phyloP scores from a whole-genome alignment of 35 echinoderm and acorn worm genomes.

The Strongylocentrotus purpuratus region DNA sequence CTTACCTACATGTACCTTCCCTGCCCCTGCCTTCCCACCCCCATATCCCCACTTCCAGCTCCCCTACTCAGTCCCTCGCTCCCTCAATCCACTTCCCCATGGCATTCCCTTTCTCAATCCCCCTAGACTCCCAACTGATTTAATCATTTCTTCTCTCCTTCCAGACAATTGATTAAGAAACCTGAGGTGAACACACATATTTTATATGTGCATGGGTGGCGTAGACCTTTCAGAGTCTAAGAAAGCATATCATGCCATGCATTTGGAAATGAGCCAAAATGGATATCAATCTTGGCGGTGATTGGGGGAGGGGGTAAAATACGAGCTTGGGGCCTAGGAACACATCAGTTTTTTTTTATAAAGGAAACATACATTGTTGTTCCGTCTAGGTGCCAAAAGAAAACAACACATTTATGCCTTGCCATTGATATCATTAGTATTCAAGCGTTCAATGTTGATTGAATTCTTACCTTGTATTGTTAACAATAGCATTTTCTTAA shows the following conservation, averaged over 20 bases:
- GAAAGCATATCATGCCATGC: background rate
- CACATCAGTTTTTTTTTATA: no score
- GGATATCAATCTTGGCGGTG: background rate
- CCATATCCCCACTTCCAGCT: background rate
- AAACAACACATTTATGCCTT: background rate
- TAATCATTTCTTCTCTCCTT: background rate
- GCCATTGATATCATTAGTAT: background rate
- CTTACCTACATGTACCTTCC: no score
- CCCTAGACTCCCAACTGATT: background rate
- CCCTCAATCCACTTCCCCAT: background rate
- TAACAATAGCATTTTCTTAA: no score
- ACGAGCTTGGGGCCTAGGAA: background rate
- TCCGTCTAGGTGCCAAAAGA: background rate
- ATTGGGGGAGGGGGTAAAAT: background rate
- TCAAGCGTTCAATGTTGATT: background rate
- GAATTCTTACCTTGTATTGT: background rate
- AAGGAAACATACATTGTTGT: background rate
- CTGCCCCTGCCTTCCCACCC: background rate
- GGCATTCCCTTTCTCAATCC: background rate
- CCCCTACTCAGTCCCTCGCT: background rate
- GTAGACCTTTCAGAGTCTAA: background rate
- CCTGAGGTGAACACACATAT: background rate
- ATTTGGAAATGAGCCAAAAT: background rate
- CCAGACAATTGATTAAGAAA: background rate
- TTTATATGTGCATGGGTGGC: background rate